Evolutionary conservation across 1,140 invertebrate species (phyloP), one percentile per base, ranked within the genome.

Genomic region (Diploscapter pachys): DNA sequence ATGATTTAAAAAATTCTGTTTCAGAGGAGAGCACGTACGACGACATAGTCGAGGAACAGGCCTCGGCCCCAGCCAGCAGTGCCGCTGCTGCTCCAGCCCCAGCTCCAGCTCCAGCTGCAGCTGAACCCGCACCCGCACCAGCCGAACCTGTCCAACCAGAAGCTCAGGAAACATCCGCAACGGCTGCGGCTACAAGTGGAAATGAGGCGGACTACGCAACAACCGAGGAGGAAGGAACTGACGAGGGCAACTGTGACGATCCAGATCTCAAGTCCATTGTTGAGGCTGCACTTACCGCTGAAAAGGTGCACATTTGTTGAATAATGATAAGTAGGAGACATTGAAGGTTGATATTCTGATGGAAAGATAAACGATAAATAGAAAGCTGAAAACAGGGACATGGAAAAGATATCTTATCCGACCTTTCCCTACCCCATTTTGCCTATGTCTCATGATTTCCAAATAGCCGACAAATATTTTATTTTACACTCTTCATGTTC

Each of bases 181-280:
- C 63, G 5, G 63, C 63, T 31, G 63, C 31, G 13, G 48, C 69
- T 8, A 13, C 52, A 11, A 59, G 51, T 48, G 11, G 13, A 50
- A 53, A 72, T 49, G 6, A 66, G 63, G 48, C 61, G n/a, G 71
- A 6, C n/a, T 8, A n/a, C 62, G 71, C 13, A 52, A 5, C 5
- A 13, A 48, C 53, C 56, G 73, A 75, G 49, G 77, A 78, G 48
- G 76, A 78, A 53, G 73, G 61, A 31, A 63, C 69, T 72, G 70
- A 72, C n/a, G 75, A 77, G 59, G 67, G 68, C 62, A 79, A 75
- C 78, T 79, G 78, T 73, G 76, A 79, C 53, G 78, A 79, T 61
- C 72, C 76, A 50, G 78, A 79, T 52, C 77, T 79, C 31, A 54
- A 65, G 8, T 57, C 71, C 62, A 79, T 79, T 56, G 78, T 79